A percentile compares a stretch with the other conserved stretches of the same genome.
Evolutionary conservation across 1,140 invertebrate genomes (phyloP).

Genomic region (Drosophila virilis): DNA sequence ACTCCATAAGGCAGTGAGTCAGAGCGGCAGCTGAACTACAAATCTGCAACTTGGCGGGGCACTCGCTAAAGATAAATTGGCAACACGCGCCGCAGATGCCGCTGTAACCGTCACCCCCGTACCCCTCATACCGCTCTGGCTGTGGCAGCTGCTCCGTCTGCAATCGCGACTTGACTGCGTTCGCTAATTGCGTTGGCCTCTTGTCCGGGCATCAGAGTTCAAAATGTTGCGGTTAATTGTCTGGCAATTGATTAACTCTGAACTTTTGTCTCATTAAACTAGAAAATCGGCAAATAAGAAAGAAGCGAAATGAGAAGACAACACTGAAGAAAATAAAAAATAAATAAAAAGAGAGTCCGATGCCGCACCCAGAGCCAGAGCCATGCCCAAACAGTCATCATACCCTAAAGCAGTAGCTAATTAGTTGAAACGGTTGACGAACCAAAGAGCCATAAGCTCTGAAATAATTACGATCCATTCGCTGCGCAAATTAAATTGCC

Average conservation of each 20-base stretch:
- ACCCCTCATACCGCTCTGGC: neutral
- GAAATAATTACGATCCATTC: constrained; percentile 49
- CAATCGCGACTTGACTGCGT: constrained; percentile 29
- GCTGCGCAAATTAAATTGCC: constrained; percentile 66
- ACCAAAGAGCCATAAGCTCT: constrained; percentile 25
- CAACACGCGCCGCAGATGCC: constrained; percentile 69
- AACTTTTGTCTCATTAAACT: constrained; percentile 45
- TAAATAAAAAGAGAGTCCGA: constrained; percentile 13
- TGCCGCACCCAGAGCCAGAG: constrained; percentile 32
- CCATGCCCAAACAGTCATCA: constrained; percentile 17
- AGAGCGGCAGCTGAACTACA: constrained; percentile 51
- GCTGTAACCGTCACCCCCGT: neutral
- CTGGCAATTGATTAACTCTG: constrained; percentile 68
- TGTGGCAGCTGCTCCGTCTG: constrained; percentile 34
- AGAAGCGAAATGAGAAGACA: constrained; percentile 3
- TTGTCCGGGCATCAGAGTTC: constrained; percentile 32
- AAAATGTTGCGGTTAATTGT: constrained; percentile 63
- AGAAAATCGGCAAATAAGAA: constrained; percentile 7
- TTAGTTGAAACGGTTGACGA: constrained; percentile 59
- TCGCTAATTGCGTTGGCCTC: constrained; percentile 59
- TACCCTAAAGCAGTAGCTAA: constrained; percentile 42
- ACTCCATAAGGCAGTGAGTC: constrained; percentile 54
- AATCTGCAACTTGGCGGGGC: constrained; percentile 57
- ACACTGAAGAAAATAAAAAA: neutral
- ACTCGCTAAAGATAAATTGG: constrained; percentile 73